These are phyloP conservation scores for Pyrocoelia pectoralis DNA, from an alignment of 2,888 invertebrate species.

Conservation along the genomic window DNA sequence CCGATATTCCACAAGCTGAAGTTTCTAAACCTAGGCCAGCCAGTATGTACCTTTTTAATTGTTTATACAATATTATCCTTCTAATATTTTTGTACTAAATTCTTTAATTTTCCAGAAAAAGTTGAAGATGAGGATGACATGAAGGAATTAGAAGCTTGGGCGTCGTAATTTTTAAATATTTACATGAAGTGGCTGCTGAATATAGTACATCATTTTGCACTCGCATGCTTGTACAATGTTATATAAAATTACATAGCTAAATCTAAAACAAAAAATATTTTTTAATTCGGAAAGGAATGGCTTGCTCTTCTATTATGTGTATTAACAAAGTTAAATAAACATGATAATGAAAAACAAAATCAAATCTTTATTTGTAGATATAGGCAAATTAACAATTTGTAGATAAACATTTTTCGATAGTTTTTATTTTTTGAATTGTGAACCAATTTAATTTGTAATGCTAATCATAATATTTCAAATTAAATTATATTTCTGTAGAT, in stretches of 20 bases:
- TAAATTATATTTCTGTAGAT: background rate
- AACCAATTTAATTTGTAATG: background rate
- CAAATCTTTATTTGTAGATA: background rate
- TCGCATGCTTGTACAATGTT: conserved; percentile 14
- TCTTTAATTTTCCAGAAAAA: conserved; percentile 61
- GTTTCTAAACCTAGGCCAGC: conserved; percentile 51
- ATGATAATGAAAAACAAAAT: background rate
- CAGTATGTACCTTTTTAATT: conserved; percentile 47
- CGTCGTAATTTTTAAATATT: conserved; percentile 64
- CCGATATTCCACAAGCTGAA: conserved; percentile 71
- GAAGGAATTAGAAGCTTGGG: conserved; percentile 79
- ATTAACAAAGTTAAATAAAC: conserved; percentile 3
- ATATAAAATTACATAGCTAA: conserved; percentile 4
- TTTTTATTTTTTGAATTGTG: background rate
- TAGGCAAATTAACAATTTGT: background rate
- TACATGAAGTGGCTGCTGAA: conserved; percentile 2
- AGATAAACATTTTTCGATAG: background rate
- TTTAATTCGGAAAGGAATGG: conserved; percentile 11
- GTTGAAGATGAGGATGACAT: conserved; percentile 77
- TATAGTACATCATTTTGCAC: conserved; percentile 21
- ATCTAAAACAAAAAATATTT: conserved; percentile 1
- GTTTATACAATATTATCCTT: background rate
- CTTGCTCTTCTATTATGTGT: conserved; percentile 19
- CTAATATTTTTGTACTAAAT: background rate
- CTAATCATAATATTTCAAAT: background rate